Conservation (phyloP, 2,113 vertebrate genomes). For the Picathartes gymnocephalus region DNA sequence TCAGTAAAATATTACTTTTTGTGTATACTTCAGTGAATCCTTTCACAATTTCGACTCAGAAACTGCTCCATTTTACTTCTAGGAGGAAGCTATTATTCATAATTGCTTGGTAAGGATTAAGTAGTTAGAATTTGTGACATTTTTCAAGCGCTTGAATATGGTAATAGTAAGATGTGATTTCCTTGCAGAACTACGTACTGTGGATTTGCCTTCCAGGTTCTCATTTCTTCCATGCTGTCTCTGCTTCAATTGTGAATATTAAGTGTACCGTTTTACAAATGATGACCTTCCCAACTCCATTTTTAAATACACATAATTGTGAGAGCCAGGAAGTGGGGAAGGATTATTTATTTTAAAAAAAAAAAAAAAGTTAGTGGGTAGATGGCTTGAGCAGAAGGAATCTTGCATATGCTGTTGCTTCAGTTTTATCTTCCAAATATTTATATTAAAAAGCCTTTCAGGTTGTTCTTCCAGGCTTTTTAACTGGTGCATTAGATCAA, state of each 20-base stretch:
- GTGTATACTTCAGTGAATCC: neutral
- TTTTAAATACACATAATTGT: neutral
- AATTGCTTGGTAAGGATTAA: neutral
- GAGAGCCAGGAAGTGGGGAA: neutral
- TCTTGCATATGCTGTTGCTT: neutral
- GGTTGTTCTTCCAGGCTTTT: neutral
- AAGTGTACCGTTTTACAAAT: neutral
- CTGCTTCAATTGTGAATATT: neutral
- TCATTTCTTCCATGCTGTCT: neutral
- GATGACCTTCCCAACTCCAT: neutral
- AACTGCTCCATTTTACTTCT: neutral
- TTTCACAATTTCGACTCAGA: neutral
- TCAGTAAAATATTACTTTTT: neutral
- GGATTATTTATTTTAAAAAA: neutral
- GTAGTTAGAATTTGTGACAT: neutral
- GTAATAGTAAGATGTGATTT: neutral
- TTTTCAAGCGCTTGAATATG: neutral
- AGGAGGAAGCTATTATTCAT: neutral
- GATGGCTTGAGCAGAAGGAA: neutral
- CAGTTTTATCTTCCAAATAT: neutral
- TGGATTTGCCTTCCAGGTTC: neutral
- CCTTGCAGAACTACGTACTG: neutral
- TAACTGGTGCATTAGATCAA: neutral
- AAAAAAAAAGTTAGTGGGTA: accelerated
- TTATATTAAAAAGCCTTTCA: neutral